These are phyloP conservation scores for Subanguina moxae DNA, from an alignment of 1,140 invertebrate species.

Conservation along the genomic window DNA sequence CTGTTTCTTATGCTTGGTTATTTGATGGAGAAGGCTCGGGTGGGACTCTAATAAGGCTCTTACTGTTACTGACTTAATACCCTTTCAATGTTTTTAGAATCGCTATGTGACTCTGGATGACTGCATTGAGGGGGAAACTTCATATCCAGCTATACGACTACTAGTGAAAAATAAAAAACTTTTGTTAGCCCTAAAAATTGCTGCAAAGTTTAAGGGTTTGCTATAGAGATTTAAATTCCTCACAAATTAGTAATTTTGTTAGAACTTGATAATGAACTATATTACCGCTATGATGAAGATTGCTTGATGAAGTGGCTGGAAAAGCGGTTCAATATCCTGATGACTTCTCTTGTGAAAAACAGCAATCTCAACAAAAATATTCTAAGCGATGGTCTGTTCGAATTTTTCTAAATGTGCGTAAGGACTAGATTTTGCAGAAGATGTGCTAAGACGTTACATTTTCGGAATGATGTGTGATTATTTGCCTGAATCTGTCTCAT, in stretches of 20 bases:
- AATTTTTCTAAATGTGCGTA: constrained; percentile 9
- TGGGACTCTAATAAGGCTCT: too few species aligned
- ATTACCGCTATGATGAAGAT: constrained; percentile 16
- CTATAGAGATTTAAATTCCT: not conserved
- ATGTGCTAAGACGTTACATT: constrained; percentile 5
- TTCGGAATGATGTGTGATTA: constrained; percentile 13
- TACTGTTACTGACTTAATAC: not conserved
- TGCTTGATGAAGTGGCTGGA: constrained; percentile 10
- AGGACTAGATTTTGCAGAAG: constrained; percentile 9
- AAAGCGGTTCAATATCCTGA: constrained; percentile 18
- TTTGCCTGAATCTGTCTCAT: constrained; percentile 8
- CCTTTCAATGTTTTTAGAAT: constrained; percentile 12
- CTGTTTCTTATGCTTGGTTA: constrained; percentile 17
- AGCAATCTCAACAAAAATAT: constrained; percentile 3
- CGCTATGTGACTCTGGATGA: constrained; percentile 5
- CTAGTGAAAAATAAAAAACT: constrained; percentile 4
- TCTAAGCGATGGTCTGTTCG: constrained; percentile 8
- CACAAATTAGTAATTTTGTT: not conserved
- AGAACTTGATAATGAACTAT: not conserved
- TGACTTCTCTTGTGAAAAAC: constrained; percentile 5
- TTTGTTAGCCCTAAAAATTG: constrained; percentile 1
- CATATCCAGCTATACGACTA: constrained; percentile 8
- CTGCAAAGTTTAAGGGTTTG: constrained; percentile 14
- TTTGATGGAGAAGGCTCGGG: constrained; percentile 11
- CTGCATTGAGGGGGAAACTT: not conserved